These are phyloP conservation scores for Sorex maritimensis DNA, from an alignment of 2,797 vertebrate species.

Conservation along the genomic window DNA sequence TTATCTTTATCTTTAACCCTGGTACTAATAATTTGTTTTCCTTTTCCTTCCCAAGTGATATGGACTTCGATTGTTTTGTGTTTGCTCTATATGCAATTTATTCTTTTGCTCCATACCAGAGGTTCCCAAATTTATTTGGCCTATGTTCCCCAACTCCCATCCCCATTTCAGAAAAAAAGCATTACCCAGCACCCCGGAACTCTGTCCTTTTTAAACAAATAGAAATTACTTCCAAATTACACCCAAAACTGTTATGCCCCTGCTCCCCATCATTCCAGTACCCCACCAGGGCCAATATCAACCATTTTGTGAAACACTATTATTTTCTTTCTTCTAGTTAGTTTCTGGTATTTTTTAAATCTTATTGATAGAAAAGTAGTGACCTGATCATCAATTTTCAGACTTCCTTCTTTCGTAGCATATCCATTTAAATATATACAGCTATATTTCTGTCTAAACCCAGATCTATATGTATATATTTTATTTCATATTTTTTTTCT, in stretches of 20 bases:
- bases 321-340: too few relatives aligned
- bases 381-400: not conserved
- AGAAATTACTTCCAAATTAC: too few relatives aligned
- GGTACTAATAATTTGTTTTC: not conserved
- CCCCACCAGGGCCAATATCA: too few relatives aligned
- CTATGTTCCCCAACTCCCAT: too few relatives aligned
- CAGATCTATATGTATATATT: not conserved
- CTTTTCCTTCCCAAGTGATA: slow-evolving; percentile 23
- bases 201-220: too few relatives aligned
- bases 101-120: not conserved
- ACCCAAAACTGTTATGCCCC: too few relatives aligned
- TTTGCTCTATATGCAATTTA: slow-evolving; percentile 16
- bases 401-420: not conserved
- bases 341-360: not conserved
- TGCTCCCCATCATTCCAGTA: too few relatives aligned
- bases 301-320: too few relatives aligned
- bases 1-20: not conserved
- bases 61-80: not conserved
- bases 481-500: slow-evolving; percentile 37
- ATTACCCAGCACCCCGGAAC: too few relatives aligned
- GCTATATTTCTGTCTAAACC: slow-evolving; percentile 44
- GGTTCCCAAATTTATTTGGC: too few relatives aligned
- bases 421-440: slow-evolving; percentile 31
- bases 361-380: not conserved
- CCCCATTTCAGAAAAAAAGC: too few relatives aligned